Evolutionary conservation across 2,888 invertebrate genomes (phyloP), one percentile per base, ranked within the genome.

Genomic region (Lepidocyrtoides sp.): DNA sequence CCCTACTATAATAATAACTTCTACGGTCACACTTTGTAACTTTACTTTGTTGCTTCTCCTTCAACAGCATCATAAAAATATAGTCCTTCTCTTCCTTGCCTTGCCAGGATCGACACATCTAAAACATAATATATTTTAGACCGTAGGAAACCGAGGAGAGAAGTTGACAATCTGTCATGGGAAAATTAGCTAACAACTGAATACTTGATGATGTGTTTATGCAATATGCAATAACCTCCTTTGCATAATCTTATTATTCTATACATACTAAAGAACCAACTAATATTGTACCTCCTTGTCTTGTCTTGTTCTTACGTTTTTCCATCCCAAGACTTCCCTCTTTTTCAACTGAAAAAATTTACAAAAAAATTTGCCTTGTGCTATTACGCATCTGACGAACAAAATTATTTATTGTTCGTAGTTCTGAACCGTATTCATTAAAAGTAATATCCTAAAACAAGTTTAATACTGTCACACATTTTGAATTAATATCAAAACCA

Each of bases 181-280:
- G 82, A 82, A 82, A 82, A 82, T 82, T 82, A 82, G 44, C 63
- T 44, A 82, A 82, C 63, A 63, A 44, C 82, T 82, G 82, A 63
- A 60, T 51, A 44, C 41, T 82, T 63, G 44, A 63, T 44, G 48
- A 23, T n/a, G n/a, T n/a, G n/a, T 14, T 41, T 63, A 63, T 82
- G 82, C 44, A 63, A 82, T 82, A 82, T 81, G 60, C 23, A 81
- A 81, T 60, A 82, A 63, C 82, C 48, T 82, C 44, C 44, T 63
- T 82, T 63, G 12, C 26, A n/a, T 63, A 82, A 82, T 82, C 82
- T 41, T 63, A 63, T 82, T 82, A 63, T 63, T 82, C 82, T 10
- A 5, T 32, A 20, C 54, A n/a, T 17, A 14, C n/a, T 3, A 23
- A 63, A 63, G 12, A 29, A 29, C 26, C 63, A 12, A 63, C 23